These are phyloP conservation scores for Acleris cristana DNA, from an alignment of 2,888 invertebrate genomes.

Conservation along the genomic window DNA sequence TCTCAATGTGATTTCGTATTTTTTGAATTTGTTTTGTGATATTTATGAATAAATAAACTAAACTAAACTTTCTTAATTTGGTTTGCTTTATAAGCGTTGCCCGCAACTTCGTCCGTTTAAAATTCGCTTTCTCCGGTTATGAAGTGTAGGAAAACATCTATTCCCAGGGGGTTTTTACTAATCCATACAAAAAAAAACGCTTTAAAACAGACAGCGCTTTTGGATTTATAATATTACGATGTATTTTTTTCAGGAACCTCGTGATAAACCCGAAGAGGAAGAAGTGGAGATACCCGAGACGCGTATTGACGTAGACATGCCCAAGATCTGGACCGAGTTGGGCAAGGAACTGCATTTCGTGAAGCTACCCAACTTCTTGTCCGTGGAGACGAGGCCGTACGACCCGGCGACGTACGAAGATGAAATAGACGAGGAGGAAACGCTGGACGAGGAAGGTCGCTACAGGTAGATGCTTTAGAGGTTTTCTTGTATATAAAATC, in stretches of 20 bases:
- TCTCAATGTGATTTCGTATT: too few relatives aligned
- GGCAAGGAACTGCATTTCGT: conserved; percentile 97
- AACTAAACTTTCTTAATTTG: too few relatives aligned
- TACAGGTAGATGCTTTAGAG: conserved; percentile 82
- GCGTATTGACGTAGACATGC: conserved; percentile 98
- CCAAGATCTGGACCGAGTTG: conserved; percentile 95
- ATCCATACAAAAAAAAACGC: too few relatives aligned
- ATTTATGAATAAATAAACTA: too few relatives aligned
- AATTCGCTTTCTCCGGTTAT: too few relatives aligned
- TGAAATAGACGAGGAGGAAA: conserved; percentile 99
- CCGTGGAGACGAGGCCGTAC: conserved; percentile 98
- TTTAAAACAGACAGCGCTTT: background rate
- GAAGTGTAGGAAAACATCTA: too few relatives aligned
- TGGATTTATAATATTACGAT: background rate
- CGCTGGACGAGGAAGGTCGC: conserved; percentile 98
- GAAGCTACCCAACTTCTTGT: conserved; percentile 98
- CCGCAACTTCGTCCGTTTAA: too few relatives aligned
- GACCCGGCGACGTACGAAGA: conserved; percentile 98
- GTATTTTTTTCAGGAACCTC: conserved; percentile 59
- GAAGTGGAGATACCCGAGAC: conserved; percentile 96
- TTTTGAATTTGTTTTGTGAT: too few relatives aligned
- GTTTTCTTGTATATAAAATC: too few relatives aligned
- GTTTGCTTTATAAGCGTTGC: too few relatives aligned
- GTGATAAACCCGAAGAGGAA: conserved; percentile 86
- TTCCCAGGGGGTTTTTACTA: too few relatives aligned